Conservation (phyloP, 1,140 invertebrate species). For the Asobara japonica region DNA sequence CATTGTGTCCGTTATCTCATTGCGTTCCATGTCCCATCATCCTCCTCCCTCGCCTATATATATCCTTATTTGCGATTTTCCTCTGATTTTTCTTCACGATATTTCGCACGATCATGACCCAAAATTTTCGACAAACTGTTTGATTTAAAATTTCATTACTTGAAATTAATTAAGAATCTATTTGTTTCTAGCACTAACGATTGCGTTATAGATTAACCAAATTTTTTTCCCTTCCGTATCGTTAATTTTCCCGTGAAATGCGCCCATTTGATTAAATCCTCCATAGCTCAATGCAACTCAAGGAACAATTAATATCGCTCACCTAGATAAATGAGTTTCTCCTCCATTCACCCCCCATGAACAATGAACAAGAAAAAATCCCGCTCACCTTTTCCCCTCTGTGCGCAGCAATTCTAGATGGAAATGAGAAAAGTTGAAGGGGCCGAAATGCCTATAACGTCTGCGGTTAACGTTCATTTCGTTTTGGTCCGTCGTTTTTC, state of each 20-base stretch:
- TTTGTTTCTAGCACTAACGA: too few relatives aligned
- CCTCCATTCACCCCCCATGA: neutral
- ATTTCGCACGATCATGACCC: too few relatives aligned
- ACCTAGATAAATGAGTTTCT: neutral
- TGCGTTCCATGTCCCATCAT: too few relatives aligned
- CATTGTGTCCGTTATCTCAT: too few relatives aligned
- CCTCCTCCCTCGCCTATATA: too few relatives aligned
- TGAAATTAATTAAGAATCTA: too few relatives aligned
- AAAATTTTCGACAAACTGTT: too few relatives aligned
- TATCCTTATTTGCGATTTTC: too few relatives aligned
- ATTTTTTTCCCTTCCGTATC: neutral
- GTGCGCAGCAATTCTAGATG: too few relatives aligned
- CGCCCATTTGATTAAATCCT: neutral
- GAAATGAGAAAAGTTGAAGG: neutral
- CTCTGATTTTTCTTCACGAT: too few relatives aligned
- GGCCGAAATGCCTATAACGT: conserved; percentile 1
- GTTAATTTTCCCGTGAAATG: neutral
- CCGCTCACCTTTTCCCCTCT: neutral
- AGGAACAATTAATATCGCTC: neutral
- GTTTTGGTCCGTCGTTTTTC: neutral
- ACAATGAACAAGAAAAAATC: neutral
- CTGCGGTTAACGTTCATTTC: conserved; percentile 15
- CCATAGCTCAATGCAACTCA: neutral
- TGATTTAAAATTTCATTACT: too few relatives aligned
- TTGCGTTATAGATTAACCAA: too few relatives aligned